Base-by-base conservation (phyloP, 2,888 invertebrate genomes). In the Nomada fucata region DNA sequence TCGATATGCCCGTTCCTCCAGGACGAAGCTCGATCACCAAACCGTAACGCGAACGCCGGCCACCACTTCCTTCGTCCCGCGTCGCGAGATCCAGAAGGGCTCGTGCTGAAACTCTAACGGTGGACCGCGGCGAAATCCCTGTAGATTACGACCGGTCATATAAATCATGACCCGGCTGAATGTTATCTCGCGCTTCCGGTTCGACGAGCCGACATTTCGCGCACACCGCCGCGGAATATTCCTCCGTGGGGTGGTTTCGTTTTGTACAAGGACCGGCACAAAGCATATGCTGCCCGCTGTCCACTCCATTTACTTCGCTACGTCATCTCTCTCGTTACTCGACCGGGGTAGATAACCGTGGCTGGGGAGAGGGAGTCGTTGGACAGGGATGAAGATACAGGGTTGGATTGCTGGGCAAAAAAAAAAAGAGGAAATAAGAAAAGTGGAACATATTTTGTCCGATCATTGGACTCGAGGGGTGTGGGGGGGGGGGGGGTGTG, bases 271-370 rank as follows among this genome's bases (percentile, higher is more conserved):
- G 73, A 86, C 82, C 82, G 76, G 87, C 88, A 86, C 91, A 88
- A 87, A 91, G 91, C 93, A 93, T 93, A 94, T 93, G 93, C 93
- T 91, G 93, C 88, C 93, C 93, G 93, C 92, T 93, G 93, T 94
- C 93, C 93, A 93, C 93, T 92, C 93, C 93, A 94, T 94, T 94
- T 93, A 93, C 93, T 90, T 90, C 85, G 91, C 89, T 88, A 87
- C 89, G 89, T 92, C 92, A 91, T 90, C 85, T 79, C 86, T 79
- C 82, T 77, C 82, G 87, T 78, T 85, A 78, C 76, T 76, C 60
- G 50, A 73, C 53, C 79, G 70, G 79, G 73, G 53, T 68, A 89
- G 88, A 88, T 88, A 88, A 85, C 79, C 13, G 29, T 23, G 18
- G 18, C 26, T 13, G 20, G 26, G 55, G 47, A 69, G 73, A 74